Conservation (phyloP, 2,888 invertebrate genomes). For the Cephalotes varians region DNA sequence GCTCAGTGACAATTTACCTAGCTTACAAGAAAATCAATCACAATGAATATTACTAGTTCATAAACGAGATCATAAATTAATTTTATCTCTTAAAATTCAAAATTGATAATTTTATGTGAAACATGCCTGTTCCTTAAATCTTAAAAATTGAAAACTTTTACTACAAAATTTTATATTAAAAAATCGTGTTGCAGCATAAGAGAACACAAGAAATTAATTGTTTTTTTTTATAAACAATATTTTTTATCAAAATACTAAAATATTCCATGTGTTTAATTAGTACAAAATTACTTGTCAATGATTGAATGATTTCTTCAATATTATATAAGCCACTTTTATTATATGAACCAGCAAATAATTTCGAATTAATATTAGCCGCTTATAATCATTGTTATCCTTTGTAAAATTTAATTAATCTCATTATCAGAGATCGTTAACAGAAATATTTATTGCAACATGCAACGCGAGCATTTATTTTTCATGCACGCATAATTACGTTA, state of each 20-base stretch:
- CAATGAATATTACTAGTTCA: constrained; percentile 19
- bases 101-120: neutral
- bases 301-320: constrained; percentile 9
- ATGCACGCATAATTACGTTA: neutral
- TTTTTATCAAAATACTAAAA: constrained; percentile 6
- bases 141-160: neutral
- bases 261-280: neutral
- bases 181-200: neutral
- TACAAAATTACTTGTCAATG: constrained; percentile 10
- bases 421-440: constrained; percentile 16
- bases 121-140: neutral
- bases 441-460: constrained; percentile 25
- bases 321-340: constrained; percentile 30
- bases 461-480: constrained; percentile 19
- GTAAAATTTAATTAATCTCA: constrained; percentile 44
- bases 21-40: constrained; percentile 39
- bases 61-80: neutral
- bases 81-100: neutral
- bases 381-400: constrained; percentile 22
- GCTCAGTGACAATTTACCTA: constrained; percentile 38
- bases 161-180: neutral
- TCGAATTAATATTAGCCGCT: constrained; percentile 39
- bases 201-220: neutral
- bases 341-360: constrained; percentile 26
- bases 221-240: constrained; percentile 5